Percentiles rank a stretch among this genome's conserved stretches.
These are phyloP conservation scores for Phaethon lepturus DNA, from an alignment of 2,113 vertebrate genomes.

Conservation along the genomic window DNA sequence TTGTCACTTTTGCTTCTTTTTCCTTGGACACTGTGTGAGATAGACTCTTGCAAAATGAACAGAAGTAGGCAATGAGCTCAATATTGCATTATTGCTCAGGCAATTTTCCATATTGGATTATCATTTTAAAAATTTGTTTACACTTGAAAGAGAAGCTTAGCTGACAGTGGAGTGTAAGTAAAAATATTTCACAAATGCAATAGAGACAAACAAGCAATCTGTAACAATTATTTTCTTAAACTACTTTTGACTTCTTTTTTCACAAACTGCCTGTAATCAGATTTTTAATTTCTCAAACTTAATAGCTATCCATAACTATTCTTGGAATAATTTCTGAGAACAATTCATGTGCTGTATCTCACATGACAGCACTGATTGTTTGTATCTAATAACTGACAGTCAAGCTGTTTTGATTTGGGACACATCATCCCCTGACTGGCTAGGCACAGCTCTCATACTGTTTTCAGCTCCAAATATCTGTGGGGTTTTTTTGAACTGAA, in stretches of 20 bases:
- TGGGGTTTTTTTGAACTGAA: neutral
- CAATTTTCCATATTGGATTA: constrained; percentile 24
- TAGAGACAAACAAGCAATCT: neutral
- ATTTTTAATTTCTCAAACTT: constrained; percentile 3
- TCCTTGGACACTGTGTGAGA: neutral
- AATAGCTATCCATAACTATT: neutral
- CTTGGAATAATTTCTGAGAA: constrained; percentile 12
- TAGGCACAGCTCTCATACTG: neutral
- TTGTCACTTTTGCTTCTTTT: neutral
- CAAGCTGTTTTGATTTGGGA: neutral
- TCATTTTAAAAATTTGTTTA: neutral
- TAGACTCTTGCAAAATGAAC: neutral
- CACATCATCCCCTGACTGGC: neutral
- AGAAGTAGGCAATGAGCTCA: neutral
- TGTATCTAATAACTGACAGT: neutral
- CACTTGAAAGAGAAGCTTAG: neutral
- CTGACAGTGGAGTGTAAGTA: neutral
- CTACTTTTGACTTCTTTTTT: constrained; percentile 4
- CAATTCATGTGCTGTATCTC: neutral
- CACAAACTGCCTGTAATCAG: neutral
- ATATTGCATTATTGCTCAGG: neutral
- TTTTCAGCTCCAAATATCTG: neutral
- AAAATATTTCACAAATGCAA: neutral
- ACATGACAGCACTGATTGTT: neutral
- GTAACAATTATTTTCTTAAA: constrained; percentile 9